Conservation (phyloP, 2,113 vertebrate species). For the Ceyx margarethae region DNA sequence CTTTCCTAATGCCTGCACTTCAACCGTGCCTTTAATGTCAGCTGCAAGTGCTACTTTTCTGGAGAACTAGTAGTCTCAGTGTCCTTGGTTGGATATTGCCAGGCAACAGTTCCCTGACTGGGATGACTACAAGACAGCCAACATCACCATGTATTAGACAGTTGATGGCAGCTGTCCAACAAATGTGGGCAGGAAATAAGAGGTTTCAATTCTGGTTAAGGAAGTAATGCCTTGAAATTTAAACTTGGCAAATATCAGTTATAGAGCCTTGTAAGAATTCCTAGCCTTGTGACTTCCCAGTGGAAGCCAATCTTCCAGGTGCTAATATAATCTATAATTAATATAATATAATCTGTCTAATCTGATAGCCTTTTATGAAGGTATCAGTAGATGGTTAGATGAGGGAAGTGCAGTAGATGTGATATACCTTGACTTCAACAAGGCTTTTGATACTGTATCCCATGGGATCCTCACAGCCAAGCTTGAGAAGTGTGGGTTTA, state of each 20-base stretch:
- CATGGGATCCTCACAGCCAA: no score
- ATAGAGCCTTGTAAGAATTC: neutral
- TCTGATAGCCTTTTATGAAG: no score
- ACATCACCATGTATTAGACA: neutral
- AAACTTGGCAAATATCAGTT: neutral
- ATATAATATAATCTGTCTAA: no score
- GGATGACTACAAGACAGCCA: neutral
- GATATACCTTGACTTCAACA: no score
- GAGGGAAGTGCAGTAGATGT: no score
- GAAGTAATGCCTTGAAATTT: neutral
- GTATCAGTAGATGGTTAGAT: no score
- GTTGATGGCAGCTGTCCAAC: neutral
- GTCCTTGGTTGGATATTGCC: neutral
- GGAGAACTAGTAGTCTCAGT: neutral
- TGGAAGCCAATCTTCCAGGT: neutral
- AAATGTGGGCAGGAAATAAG: neutral
- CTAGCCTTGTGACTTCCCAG: neutral
- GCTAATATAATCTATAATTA: neutral
- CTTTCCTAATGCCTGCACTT: neutral
- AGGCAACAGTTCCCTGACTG: neutral
- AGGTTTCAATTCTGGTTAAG: neutral
- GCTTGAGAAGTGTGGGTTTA: no score
- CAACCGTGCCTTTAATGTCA: neutral
- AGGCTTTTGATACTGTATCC: no score
- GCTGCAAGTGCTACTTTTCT: neutral